These are phyloP conservation scores for Thalpophila matura DNA, from an alignment of 2,888 invertebrate species.

Conservation along the genomic window DNA sequence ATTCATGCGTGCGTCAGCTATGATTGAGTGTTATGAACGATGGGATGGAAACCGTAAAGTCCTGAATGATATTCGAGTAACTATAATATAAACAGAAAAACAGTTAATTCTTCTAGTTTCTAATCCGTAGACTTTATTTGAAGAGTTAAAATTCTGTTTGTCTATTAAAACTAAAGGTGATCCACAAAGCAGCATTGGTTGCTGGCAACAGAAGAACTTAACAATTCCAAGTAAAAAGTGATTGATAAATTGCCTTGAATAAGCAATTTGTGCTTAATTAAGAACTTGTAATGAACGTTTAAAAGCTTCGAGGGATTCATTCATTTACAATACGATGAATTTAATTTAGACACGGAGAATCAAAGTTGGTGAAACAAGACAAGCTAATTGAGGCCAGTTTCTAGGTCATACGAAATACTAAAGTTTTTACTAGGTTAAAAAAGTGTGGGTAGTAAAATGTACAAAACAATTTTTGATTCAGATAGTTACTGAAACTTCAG, in stretches of 20 bases:
- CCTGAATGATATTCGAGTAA: no score
- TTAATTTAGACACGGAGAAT: slow-evolving; percentile 21
- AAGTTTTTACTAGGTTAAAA: background rate
- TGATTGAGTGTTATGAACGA: slow-evolving; percentile 35
- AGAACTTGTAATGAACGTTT: slow-evolving; percentile 19
- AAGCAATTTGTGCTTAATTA: slow-evolving; percentile 19
- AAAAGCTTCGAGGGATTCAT: slow-evolving; percentile 17
- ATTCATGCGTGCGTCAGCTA: slow-evolving; percentile 22
- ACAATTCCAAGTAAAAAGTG: slow-evolving; percentile 14
- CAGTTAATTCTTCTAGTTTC: background rate
- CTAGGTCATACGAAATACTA: background rate
- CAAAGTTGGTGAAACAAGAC: background rate
- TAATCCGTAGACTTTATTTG: no score
- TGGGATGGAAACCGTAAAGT: background rate
- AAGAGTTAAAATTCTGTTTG: no score
- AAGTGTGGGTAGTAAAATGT: background rate
- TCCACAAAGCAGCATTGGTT: background rate
- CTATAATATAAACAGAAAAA: background rate
- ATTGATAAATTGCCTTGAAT: slow-evolving; percentile 11
- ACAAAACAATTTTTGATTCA: background rate
- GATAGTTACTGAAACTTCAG: background rate
- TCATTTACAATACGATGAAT: slow-evolving; percentile 12
- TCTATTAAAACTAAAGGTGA: background rate
- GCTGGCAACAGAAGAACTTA: background rate
- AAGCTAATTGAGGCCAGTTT: slow-evolving; percentile 7